Evolutionary conservation across 2,888 invertebrate species (phyloP).

Genomic region (Scaptomyza tumidula): DNA sequence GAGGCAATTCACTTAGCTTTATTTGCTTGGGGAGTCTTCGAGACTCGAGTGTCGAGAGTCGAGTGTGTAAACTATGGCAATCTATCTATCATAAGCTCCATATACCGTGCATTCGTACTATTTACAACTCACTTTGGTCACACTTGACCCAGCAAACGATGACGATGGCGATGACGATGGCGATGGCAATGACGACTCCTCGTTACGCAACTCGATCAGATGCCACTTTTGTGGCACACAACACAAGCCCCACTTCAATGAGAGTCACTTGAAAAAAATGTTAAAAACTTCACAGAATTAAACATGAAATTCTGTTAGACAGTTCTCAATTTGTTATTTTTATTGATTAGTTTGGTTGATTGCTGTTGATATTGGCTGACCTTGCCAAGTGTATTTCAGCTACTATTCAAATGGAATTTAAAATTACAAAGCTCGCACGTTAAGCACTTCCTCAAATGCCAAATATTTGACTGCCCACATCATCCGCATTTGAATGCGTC

Average conservation of each 20-base stretch:
- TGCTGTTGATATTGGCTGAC: conserved; percentile 52
- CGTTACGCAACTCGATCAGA: conserved; percentile 62
- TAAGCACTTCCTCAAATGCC: conserved; percentile 58
- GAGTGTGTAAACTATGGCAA: conserved; percentile 42
- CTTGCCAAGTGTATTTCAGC: conserved; percentile 51
- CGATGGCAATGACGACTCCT: conserved; percentile 10
- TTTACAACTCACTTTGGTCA: conserved; percentile 73
- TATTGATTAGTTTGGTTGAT: conserved; percentile 70
- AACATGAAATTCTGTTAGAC: conserved; percentile 16
- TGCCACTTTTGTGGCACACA: conserved; percentile 43
- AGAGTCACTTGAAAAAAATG: conserved; percentile 38
- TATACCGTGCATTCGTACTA: conserved; percentile 35
- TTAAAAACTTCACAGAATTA: neutral
- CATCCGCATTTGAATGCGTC: conserved; percentile 53
- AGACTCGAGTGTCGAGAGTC: conserved; percentile 19
- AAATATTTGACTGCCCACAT: conserved; percentile 63
- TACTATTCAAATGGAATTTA: conserved; percentile 53
- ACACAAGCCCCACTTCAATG: conserved; percentile 40
- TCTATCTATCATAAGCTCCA: conserved; percentile 59
- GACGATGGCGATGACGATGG: neutral
- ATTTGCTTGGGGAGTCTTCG: conserved; percentile 70
- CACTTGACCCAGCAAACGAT: conserved; percentile 60
- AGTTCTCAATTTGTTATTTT: conserved; percentile 28
- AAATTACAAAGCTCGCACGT: conserved; percentile 40
- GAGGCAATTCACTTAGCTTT: conserved; percentile 68